Evolutionary conservation across 2,113 vertebrate species (phyloP).

Genomic region (Aptenodytes patagonicus): DNA sequence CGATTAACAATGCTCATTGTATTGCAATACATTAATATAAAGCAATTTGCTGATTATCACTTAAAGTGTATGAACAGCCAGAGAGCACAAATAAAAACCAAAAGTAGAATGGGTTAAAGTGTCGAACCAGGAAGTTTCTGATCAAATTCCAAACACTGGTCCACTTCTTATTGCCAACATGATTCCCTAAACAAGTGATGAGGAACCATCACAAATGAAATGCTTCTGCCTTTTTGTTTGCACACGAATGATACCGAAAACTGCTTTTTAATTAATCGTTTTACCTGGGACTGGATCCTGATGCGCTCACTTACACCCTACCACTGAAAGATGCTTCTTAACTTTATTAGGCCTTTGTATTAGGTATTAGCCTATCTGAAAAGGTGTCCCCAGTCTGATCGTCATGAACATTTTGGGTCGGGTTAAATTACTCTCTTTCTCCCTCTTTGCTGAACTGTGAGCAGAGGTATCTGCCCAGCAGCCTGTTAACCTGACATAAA

Average conservation of each 20-base stretch:
- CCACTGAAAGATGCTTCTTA: not conserved
- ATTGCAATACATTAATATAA: not conserved
- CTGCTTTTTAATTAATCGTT: not conserved
- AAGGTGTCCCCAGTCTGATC: not conserved
- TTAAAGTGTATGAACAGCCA: not conserved
- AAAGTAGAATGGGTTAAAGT: not conserved
- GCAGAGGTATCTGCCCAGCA: not conserved
- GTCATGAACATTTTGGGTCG: not conserved
- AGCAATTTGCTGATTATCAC: not conserved
- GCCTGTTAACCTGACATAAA: constrained; percentile 14
- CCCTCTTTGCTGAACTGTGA: not conserved
- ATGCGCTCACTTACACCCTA: not conserved
- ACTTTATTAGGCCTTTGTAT: not conserved
- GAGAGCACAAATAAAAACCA: not conserved
- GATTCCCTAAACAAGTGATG: not conserved
- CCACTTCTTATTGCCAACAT: not conserved
- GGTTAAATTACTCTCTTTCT: not conserved
- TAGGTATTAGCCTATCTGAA: not conserved
- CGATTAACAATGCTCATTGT: not conserved
- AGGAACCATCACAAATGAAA: not conserved
- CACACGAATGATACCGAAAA: not conserved
- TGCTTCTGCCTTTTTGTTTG: not conserved
- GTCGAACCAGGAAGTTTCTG: not conserved
- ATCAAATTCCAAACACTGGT: not conserved
- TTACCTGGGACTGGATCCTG: not conserved